Conservation (phyloP, 2,797 vertebrate species). For the Lagodon rhomboides region DNA sequence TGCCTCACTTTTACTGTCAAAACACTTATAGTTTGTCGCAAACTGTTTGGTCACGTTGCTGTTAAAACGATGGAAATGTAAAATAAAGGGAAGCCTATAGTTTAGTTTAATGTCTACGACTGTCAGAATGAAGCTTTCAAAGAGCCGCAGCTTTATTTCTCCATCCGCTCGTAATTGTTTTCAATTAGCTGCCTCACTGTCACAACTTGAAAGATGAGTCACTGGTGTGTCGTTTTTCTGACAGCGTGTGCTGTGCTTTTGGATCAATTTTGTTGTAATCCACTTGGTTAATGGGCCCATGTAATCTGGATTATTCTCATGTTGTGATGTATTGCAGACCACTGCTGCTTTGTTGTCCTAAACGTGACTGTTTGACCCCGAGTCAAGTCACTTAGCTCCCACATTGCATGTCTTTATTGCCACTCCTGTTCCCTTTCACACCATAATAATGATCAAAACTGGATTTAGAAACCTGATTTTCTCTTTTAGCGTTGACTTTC, state of each 20-base stretch:
- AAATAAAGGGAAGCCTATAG: neutral
- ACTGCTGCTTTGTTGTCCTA: slow-evolving; percentile 17
- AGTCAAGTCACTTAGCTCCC: neutral
- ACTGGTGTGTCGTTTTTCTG: slow-evolving; percentile 32
- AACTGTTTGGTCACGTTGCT: neutral
- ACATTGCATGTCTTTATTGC: neutral
- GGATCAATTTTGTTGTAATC: slow-evolving; percentile 48
- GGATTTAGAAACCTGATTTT: neutral
- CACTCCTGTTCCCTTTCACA: neutral
- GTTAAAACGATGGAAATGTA: neutral
- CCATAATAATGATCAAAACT: neutral
- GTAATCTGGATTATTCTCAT: slow-evolving; percentile 39
- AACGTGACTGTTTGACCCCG: slow-evolving; percentile 40
- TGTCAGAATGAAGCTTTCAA: slow-evolving; percentile 2
- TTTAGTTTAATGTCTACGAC: neutral
- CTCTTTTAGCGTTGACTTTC: neutral
- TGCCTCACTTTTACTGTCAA: slow-evolving; percentile 1
- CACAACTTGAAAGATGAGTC: slow-evolving; percentile 32
- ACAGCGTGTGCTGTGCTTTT: slow-evolving; percentile 31
- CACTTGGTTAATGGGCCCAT: slow-evolving; percentile 18
- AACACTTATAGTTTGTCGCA: slow-evolving; percentile 10
- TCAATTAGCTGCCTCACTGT: slow-evolving; percentile 53
- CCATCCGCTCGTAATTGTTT: slow-evolving; percentile 39
- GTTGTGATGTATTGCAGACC: slow-evolving; percentile 9
- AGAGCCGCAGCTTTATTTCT: slow-evolving; percentile 7